A percentile compares a stretch with the other conserved stretches of the same genome.
These are phyloP conservation scores for Myotis yumanensis DNA, from an alignment of 2,113 vertebrate genomes.

Conservation along the genomic window DNA sequence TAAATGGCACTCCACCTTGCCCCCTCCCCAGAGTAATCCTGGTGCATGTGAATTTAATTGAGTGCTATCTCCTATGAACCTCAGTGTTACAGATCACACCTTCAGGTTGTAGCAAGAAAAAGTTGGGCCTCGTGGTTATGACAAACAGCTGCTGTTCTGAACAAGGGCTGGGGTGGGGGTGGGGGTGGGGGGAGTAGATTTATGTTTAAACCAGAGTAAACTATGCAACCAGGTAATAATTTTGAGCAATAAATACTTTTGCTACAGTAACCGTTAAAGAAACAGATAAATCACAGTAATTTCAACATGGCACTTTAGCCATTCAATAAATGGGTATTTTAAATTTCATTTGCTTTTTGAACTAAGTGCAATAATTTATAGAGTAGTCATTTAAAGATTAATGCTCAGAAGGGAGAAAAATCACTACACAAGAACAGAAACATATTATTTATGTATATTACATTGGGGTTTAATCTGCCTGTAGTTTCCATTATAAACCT, in stretches of 20 bases:
- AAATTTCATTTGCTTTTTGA: slow-evolving; percentile 73
- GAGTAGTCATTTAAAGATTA: slow-evolving; percentile 69
- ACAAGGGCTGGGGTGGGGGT: background rate
- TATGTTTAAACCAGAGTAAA: slow-evolving; percentile 58
- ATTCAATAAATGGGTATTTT: slow-evolving; percentile 69
- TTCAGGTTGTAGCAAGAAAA: background rate
- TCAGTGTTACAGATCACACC: background rate
- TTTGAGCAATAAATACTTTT: slow-evolving; percentile 62
- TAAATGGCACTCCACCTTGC: too few relatives aligned
- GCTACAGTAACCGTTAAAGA: slow-evolving; percentile 32
- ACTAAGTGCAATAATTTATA: slow-evolving; percentile 67
- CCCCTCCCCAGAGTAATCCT: background rate
- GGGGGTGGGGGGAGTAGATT: background rate
- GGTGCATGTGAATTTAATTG: background rate
- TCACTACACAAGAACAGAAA: slow-evolving; percentile 50
- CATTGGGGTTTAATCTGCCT: background rate
- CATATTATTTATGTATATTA: slow-evolving; percentile 46
- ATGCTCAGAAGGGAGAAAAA: slow-evolving; percentile 16
- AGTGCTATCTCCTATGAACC: background rate
- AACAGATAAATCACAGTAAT: slow-evolving; percentile 70
- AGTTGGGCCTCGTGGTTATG: background rate
- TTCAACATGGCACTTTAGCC: slow-evolving; percentile 69
- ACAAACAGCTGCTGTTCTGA: slow-evolving; percentile 48
- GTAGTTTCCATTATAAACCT: slow-evolving; percentile 23
- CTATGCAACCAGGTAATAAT: slow-evolving; percentile 42